Evolutionary conservation across 2,888 invertebrate genomes (phyloP), one percentile per base, ranked within the genome.

Genomic region (Operophtera brumata): DNA sequence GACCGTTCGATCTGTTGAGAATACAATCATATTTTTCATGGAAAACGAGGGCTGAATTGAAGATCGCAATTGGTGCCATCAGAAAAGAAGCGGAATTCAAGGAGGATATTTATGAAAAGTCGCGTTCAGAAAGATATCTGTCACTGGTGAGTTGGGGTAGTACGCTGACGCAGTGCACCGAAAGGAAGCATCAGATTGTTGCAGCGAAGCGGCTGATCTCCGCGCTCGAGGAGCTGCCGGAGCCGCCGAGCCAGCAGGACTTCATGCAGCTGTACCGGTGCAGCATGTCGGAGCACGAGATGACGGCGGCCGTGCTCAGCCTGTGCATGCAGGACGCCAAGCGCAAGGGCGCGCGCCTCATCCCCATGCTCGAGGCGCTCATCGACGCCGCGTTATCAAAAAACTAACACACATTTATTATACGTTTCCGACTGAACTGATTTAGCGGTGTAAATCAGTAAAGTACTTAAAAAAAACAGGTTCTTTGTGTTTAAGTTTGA

Each of bases 121-220:
- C 46, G 14, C 44, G 8, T 10, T 13, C 13, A 1, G 39, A 32
- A 2, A 47, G 47, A 44, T 54, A 44, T 9, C 4, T 44, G n/a
- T 54, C 47, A 8, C 39, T 54, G 39, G 9, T 25, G 5, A 54
- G 39, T 12, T 54, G 54, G 54, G 47, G 54, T 28, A 47, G 1
- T 7, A 47, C 54, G 9, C n/a, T 54, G 25, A 34, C 28, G 7
- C 0, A 2, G 14, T 54, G 54, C 54, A 48, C 11, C 2, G 26
- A 48, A 6, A 28, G 10, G 14, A 47, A 12, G 8, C 11, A 54
- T 14, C 20, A 48, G 13, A 39, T 54, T 0, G 39, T 25, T 25
- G 47, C 47, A 26, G 44, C 43, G 2, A 34, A 48, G 9, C 37
- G 44, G 4, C 14, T 54, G 37, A 43, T 54, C 0, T 43, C 11